A percentile compares a stretch with the other conserved stretches of the same genome.
Conservation (phyloP, 2,797 vertebrate species). For the Catamblyrhynchus diadema region DNA sequence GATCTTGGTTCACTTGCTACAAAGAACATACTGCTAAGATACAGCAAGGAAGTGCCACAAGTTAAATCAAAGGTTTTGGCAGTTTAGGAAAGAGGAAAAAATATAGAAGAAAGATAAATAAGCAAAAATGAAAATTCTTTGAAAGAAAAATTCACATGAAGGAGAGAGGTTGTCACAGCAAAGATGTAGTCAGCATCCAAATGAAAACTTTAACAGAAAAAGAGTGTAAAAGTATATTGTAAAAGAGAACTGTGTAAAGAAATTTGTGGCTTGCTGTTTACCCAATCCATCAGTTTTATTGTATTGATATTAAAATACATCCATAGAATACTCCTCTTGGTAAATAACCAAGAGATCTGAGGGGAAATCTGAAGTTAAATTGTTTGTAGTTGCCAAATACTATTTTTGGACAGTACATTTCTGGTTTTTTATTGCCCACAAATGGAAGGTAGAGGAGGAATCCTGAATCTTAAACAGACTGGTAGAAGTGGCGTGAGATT, state of each 20-base stretch:
- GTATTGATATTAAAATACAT: neutral
- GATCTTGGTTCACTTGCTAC: neutral
- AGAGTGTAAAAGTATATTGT: neutral
- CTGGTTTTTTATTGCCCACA: neutral
- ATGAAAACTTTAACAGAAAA: neutral
- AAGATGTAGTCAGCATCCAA: neutral
- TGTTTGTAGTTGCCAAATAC: neutral
- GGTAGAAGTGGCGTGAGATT: neutral
- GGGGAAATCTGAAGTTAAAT: neutral
- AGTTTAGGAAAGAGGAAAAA: neutral
- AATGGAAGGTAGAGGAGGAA: neutral
- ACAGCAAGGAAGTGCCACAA: neutral
- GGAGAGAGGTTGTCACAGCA: neutral
- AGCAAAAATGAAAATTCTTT: neutral
- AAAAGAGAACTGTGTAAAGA: neutral
- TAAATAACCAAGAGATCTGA: neutral
- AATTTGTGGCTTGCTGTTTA: neutral
- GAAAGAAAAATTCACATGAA: neutral
- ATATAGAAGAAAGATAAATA: neutral
- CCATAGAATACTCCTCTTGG: neutral
- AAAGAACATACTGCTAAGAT: neutral
- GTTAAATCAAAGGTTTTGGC: neutral
- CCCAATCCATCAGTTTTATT: neutral
- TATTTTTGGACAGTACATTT: neutral
- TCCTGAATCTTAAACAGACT: neutral